Evolutionary conservation across 2,888 invertebrate species (phyloP).

Genomic region (Sialis fuliginosa): DNA sequence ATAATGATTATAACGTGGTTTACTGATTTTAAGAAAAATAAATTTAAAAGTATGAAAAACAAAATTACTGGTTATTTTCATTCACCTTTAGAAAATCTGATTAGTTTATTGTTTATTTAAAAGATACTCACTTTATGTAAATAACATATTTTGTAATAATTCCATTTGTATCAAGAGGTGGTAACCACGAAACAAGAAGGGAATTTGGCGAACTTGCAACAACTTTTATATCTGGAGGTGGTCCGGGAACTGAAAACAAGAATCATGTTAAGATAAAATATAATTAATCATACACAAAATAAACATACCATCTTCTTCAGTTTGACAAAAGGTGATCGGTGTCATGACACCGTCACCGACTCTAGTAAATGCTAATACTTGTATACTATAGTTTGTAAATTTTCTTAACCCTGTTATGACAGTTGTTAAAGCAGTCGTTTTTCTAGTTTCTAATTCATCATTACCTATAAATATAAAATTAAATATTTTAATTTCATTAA

Average conservation of each 20-base stretch:
- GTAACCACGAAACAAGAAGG: constrained; percentile 59
- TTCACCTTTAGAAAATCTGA: too few relatives aligned
- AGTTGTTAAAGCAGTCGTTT: constrained; percentile 49
- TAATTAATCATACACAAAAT: background rate
- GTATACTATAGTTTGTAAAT: constrained; percentile 66
- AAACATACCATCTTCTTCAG: constrained; percentile 57
- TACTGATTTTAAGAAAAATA: too few relatives aligned
- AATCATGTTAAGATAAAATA: background rate
- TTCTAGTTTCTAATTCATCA: constrained; percentile 39
- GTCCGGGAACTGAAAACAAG: constrained; percentile 43
- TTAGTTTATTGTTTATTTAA: too few relatives aligned
- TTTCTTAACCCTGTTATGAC: constrained; percentile 53
- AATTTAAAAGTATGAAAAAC: too few relatives aligned
- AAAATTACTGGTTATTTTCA: too few relatives aligned
- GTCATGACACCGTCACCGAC: constrained; percentile 60
- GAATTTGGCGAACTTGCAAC: constrained; percentile 57
- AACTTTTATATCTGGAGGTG: constrained; percentile 64
- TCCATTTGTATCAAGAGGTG: constrained; percentile 59
- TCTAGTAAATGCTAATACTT: constrained; percentile 60
- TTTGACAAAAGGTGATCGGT: constrained; percentile 49
- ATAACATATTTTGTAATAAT: constrained; percentile 57
- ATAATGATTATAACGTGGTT: background rate
- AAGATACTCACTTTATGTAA: constrained; percentile 36
- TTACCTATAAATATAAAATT: constrained; percentile 18
- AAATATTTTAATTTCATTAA: too few relatives aligned